phyloP scores from a whole-genome alignment of 1,140 invertebrate genomes.

The Heliconius eleuchia region DNA sequence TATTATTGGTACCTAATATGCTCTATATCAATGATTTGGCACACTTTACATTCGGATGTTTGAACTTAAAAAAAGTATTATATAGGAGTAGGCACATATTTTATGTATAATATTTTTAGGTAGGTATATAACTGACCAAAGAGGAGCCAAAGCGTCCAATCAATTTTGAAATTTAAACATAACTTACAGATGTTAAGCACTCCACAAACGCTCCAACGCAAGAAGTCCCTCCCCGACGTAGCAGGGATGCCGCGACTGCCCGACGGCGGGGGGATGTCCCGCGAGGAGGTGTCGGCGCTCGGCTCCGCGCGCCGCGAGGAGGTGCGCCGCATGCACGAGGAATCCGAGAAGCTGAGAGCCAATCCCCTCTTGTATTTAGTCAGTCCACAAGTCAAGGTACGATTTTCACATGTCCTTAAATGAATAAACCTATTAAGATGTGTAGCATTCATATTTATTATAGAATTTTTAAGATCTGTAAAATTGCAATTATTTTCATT shows the following conservation, averaged over 20 bases:
- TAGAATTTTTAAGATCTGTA: not conserved
- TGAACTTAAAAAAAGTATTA: not conserved
- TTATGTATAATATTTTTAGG: not conserved
- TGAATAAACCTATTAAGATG: too few species aligned
- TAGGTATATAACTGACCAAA: too few species aligned
- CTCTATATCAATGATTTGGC: not conserved
- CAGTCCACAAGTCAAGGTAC: constrained; percentile 97
- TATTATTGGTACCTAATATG: not conserved
- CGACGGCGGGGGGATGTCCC: constrained; percentile 90
- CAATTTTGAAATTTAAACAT: not conserved
- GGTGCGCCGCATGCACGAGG: constrained; percentile 93
- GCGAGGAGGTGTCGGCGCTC: constrained; percentile 96
- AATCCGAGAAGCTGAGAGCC: constrained; percentile 94
- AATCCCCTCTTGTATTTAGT: constrained; percentile 97
- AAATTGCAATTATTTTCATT: not conserved
- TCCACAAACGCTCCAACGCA: constrained; percentile 89
- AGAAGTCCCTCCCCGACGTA: constrained; percentile 97
- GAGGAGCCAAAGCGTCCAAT: not conserved
- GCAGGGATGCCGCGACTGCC: constrained; percentile 89
- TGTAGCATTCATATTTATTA: not conserved
- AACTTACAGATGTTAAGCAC: constrained; percentile 85
- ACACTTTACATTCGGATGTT: not conserved
- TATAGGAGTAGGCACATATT: not conserved
- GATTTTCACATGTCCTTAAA: too few species aligned
- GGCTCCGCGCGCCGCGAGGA: constrained; percentile 96